phyloP scores from a whole-genome alignment of 1,140 invertebrate species.

The Chelonus insularis region DNA sequence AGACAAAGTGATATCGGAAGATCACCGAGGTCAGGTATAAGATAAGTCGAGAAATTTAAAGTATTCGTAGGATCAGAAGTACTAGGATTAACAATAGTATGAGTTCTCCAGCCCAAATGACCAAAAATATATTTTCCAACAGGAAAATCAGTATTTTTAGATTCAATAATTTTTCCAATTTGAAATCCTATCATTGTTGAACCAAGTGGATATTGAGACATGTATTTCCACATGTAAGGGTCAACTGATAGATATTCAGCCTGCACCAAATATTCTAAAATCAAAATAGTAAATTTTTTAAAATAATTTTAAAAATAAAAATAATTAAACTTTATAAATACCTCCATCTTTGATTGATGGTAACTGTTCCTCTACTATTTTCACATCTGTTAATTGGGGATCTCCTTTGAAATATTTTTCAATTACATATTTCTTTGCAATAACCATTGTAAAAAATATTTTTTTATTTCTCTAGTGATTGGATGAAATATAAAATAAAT shows the following conservation, averaged over 20 bases:
- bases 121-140: slow-evolving; percentile 64
- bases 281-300: slow-evolving; percentile 1
- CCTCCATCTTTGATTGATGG: slow-evolving; percentile 67
- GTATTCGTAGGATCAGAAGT: background rate
- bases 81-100: slow-evolving; percentile 50
- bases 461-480: too few species aligned
- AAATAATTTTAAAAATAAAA: slow-evolving; percentile 27
- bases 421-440: slow-evolving; percentile 64
- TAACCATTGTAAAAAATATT: too few species aligned
- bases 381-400: slow-evolving; percentile 67
- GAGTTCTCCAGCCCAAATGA: slow-evolving; percentile 65
- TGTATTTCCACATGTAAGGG: slow-evolving; percentile 70
- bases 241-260: slow-evolving; percentile 72
- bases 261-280: slow-evolving; percentile 67
- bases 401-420: slow-evolving; percentile 67
- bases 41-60: slow-evolving; percentile 35
- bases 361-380: slow-evolving; percentile 67
- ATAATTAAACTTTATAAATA: slow-evolving; percentile 35
- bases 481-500: too few species aligned
- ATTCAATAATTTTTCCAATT: slow-evolving; percentile 68
- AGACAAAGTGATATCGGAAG: slow-evolving; percentile 64
- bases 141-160: slow-evolving; percentile 65
- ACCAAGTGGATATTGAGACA: slow-evolving; percentile 57
- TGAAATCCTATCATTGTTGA: slow-evolving; percentile 67
- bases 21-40: slow-evolving; percentile 61